These are phyloP conservation scores for Sinopyrophorus schimmeli DNA, from an alignment of 2,888 invertebrate species.

Conservation along the genomic window DNA sequence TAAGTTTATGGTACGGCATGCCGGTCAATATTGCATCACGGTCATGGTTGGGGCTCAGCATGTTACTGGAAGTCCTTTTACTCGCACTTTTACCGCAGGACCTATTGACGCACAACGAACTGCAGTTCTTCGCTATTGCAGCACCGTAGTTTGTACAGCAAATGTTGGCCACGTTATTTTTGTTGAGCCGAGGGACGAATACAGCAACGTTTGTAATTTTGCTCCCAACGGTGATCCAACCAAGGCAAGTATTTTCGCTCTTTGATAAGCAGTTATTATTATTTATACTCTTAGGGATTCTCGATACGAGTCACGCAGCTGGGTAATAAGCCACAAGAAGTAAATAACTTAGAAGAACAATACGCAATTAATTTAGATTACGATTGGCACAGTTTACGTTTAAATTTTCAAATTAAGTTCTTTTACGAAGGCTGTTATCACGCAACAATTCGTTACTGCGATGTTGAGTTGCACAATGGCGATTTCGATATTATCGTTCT, in stretches of 20 bases:
- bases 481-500: constrained; percentile 91
- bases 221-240: constrained; percentile 64
- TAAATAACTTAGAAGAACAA: constrained; percentile 55
- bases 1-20: constrained; percentile 89
- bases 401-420: constrained; percentile 77
- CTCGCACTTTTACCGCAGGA: constrained; percentile 81
- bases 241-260: constrained; percentile 53
- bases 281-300: constrained; percentile 64
- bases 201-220: constrained; percentile 80
- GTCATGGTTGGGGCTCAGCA: constrained; percentile 81
- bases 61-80: constrained; percentile 85
- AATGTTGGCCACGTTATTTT: constrained; percentile 75
- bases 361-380: constrained; percentile 68
- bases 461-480: constrained; percentile 79
- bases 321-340: constrained; percentile 57
- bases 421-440: constrained; percentile 80
- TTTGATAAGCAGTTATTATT: no score
- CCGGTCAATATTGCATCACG: constrained; percentile 86
- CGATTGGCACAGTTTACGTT: constrained; percentile 77
- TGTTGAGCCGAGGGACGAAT: constrained; percentile 90
- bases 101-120: constrained; percentile 82
- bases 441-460: constrained; percentile 76
- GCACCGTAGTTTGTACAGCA: constrained; percentile 82
- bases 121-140: constrained; percentile 79
- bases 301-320: constrained; percentile 64